Evolutionary conservation across 2,113 vertebrate species (phyloP).

Genomic region (Nothocercus nigrocapillus): DNA sequence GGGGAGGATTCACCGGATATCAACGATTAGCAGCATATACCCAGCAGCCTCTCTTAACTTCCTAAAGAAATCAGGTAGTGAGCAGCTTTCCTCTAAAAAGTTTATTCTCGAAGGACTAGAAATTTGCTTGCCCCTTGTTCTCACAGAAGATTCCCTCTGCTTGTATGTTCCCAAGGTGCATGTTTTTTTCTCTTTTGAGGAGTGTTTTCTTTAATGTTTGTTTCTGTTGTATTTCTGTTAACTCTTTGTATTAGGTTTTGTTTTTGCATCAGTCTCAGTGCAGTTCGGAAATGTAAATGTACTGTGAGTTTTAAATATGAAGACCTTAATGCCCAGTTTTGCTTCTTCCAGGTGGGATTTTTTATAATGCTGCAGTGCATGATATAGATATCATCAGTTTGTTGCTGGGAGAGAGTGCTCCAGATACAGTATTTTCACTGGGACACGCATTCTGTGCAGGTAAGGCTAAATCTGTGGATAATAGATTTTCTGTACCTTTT

Average conservation of each 20-base stretch:
- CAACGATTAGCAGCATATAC: background rate
- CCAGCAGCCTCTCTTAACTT: background rate
- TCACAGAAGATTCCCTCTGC: accelerated
- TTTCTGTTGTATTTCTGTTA: background rate
- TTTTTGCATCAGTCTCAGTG: accelerated
- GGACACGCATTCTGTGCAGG: conserved; percentile 60
- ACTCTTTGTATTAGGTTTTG: background rate
- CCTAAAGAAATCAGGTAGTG: conserved; percentile 42
- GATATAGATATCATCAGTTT: conserved; percentile 52
- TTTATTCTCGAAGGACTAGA: background rate
- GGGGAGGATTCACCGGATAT: conserved; percentile 51
- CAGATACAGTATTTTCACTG: conserved; percentile 59
- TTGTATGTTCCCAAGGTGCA: accelerated
- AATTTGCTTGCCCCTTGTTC: accelerated
- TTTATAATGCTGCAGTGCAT: conserved; percentile 8
- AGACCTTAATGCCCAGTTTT: background rate
- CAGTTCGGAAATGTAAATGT: background rate
- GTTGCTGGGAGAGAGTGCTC: conserved; percentile 49
- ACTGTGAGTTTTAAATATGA: background rate
- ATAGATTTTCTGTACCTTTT: background rate
- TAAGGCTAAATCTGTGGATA: background rate
- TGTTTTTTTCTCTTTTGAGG: background rate
- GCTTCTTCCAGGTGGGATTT: conserved; percentile 60
- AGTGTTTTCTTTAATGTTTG: background rate
- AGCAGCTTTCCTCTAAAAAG: background rate